Base-by-base conservation (phyloP, 2,888 invertebrate species). In the Stictocephala bisonia region DNA sequence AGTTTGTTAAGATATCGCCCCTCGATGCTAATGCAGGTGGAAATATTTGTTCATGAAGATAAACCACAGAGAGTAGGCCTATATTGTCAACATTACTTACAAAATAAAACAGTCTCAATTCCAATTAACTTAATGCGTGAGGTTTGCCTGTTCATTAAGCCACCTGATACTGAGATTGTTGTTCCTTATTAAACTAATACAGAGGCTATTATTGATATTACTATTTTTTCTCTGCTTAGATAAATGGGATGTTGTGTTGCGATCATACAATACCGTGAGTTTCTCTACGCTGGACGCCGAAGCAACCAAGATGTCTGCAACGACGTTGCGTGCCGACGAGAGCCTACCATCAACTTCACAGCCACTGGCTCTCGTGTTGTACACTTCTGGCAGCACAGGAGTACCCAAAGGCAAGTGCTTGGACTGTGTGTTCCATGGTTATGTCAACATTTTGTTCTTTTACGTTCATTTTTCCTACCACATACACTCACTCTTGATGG, bases 381-480 rank as follows among this genome's bases (percentile, higher is more conserved):
- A 94, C 80, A 95, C 95, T 44, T 96, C 96, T 26, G 96, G 96
- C 13, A 95, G 95, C 81, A 95, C 95, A 0, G 96, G 95, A 0
- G 86, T 93, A 18, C 95, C 95, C 3, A 96, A 96, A 89, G 96
- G 94, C 88, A 81, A 77, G 27, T 35, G 24, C 69, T 40, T 9
- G 35, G 35, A 18, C 13, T 53, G 4, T 18, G 48, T 13, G 50
- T 48, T 48, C 6, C n/a, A n/a, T n/a, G n/a, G n/a, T n/a, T n/a
- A n/a, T n/a, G n/a, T n/a, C n/a, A n/a, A n/a, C n/a, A n/a, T n/a
- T n/a, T n/a, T n/a, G n/a, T n/a, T n/a, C n/a, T n/a, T n/a, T n/a
- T n/a, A n/a, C n/a, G n/a, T n/a, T n/a, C n/a, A n/a, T n/a, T n/a
- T n/a, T n/a, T n/a, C n/a, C n/a, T n/a, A n/a, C n/a, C n/a, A n/a